Percentiles rank a stretch among this genome's conserved stretches.
Evolutionary conservation across 2,888 invertebrate species (phyloP).

Genomic region (Patella ulyssiponensis): DNA sequence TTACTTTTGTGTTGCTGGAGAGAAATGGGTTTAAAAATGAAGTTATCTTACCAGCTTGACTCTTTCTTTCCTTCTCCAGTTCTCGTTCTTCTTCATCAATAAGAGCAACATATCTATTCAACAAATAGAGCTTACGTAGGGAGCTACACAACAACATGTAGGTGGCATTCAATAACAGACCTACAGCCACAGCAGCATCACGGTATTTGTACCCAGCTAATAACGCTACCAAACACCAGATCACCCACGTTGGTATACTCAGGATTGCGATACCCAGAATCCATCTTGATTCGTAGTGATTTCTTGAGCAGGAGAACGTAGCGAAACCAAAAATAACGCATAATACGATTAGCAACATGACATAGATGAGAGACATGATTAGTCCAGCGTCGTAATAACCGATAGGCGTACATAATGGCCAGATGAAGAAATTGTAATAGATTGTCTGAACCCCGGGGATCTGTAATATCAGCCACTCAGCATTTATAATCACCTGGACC

Average conservation of each 20-base stretch:
- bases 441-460: conserved; percentile 59
- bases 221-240: conserved; percentile 70
- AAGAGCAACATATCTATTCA: conserved; percentile 57
- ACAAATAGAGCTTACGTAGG: conserved; percentile 69
- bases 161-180: conserved; percentile 71
- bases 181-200: conserved; percentile 71
- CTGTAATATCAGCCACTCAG: conserved; percentile 73
- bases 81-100: conserved; percentile 55
- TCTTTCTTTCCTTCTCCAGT: conserved; percentile 23
- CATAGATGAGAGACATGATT: conserved; percentile 71
- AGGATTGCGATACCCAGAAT: conserved; percentile 69
- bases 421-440: conserved; percentile 56
- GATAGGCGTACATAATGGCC: conserved; percentile 68
- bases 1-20: conserved; percentile 9
- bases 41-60: background rate
- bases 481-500: conserved; percentile 72
- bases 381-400: conserved; percentile 71
- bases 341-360: conserved; percentile 71
- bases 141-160: conserved; percentile 71
- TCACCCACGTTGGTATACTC: conserved; percentile 69
- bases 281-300: conserved; percentile 72
- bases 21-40: too few species aligned
- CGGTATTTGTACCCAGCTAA: conserved; percentile 61
- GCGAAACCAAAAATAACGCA: conserved; percentile 69
- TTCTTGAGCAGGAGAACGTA: conserved; percentile 67